Evolutionary conservation across 2,888 invertebrate species (phyloP), one percentile per base, ranked within the genome.

Genomic region (Nymphalis c-album): DNA sequence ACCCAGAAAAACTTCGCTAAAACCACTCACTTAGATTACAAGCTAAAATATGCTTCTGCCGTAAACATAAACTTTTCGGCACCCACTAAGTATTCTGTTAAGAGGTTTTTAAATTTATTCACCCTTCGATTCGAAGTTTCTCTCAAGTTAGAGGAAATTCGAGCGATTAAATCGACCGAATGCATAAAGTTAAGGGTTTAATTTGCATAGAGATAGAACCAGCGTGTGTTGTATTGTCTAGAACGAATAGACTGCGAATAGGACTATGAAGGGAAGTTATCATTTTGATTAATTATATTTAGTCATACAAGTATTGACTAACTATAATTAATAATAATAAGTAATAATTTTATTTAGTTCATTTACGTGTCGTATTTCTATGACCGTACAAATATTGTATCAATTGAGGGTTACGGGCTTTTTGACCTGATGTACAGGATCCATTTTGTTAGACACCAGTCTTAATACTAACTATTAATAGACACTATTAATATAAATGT

Each of bases 101-200:
- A 87, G 86, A 89, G 87, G 85, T 90, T 91, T 90, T 90, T 85
- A 90, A 91, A 91, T 91, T 86, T 91, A 91, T 91, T 89, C 91
- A 91, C 91, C 91, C 91, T 89, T 87, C 88, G 85, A 86, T 88
- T 77, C 76, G 78, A 81, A 87, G 86, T 84, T 85, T 85, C 77
- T 73, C 76, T 77, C 81, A 85, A 85, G 80, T 75, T 87, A 83
- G 80, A 78, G 87, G 87, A 88, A 87, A 85, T 88, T 88, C 85
- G 71, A 80, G 82, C 88, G 89, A 90, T 90, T 90, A 88, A 91
- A 85, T 80, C 82, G 83, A 82, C 80, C 83, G 80, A 85, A 85
- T 84, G 83, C 83, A 81, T 79, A 78, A 86, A 88, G 87, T 89
- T 90, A 90, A 87, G 90, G 90, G 89, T 89, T 89, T 79, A 76